Evolutionary conservation across 1,140 invertebrate species (phyloP), one percentile per base, ranked within the genome.

Genomic region (Caerostris extrusa): DNA sequence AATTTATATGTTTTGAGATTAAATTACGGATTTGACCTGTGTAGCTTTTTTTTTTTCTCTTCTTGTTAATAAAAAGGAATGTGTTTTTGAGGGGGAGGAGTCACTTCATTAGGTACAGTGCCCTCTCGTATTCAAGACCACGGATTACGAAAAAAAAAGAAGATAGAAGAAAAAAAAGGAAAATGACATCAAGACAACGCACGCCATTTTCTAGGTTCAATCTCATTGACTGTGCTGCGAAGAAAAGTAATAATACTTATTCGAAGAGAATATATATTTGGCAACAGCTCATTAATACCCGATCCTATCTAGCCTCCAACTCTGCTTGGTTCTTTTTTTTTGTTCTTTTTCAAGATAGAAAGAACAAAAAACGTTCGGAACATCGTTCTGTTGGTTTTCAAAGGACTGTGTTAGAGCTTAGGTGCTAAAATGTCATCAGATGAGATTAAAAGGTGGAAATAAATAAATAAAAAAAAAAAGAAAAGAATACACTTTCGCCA

Each of bases 391-490:
- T 12, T 77, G 34, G 71, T 77, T 77, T 77, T 77, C 71, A 77
- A 77, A 77, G 83, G 57, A 58, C 82, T 60, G n/a, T 56, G 55
- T 85, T 60, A 34, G 83, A 60, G 83, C 56, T 85, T 85, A 85
- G 83, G 83, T 85, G 83, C 83, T 85, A 85, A 85, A 85, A 85
- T 85, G 56, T 58, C 83, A 85, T 85, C 83, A 85, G 57, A 85
- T 56, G 56, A 85, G 83, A 85, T 85, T 85, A 85, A 85, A 58
- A n/a, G 83, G 58, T 85, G 57, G 3, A 50, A 58, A 19, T 34
- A 34, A 34, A 34, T 34, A 34, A 34, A 34, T 34, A 6, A 58
- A 58, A 57, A 85, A 58, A 85, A 77, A 64, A 34, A 77, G 50
- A 10, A 77, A 77, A 53, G 58, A 85, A 85, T n/a, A n/a, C n/a